A percentile compares a stretch with the other conserved stretches of the same genome.
Conservation (phyloP, 2,797 vertebrate genomes). For the Megaceryle alcyon region DNA sequence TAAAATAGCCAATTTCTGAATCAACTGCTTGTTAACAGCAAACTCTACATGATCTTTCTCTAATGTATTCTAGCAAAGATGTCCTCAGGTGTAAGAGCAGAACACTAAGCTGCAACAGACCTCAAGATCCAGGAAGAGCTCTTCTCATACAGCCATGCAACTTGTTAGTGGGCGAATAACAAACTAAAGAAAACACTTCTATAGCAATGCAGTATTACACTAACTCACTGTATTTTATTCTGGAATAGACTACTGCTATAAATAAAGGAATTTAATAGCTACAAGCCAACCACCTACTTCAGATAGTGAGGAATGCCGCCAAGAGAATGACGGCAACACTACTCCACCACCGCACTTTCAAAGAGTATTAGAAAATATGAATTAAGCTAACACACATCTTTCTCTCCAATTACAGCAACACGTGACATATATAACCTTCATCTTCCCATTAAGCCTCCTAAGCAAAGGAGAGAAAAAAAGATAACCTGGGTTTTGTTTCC, state of each 20-base stretch:
- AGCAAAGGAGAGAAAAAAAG: neutral
- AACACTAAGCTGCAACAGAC: neutral
- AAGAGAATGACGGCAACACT: neutral
- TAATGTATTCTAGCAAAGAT: neutral
- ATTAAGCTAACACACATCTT: neutral
- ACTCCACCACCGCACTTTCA: neutral
- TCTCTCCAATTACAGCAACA: neutral
- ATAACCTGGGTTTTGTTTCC: neutral
- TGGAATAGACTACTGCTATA: slow-evolving; percentile 18
- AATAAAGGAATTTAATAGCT: slow-evolving; percentile 37
- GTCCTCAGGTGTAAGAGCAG: neutral
- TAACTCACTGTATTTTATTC: neutral
- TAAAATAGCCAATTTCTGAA: neutral
- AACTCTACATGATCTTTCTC: neutral
- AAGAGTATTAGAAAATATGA: neutral
- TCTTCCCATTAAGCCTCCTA: neutral
- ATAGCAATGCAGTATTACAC: neutral
- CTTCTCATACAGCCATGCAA: neutral
- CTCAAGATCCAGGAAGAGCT: neutral
- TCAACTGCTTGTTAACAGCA: neutral
- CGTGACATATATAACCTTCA: neutral
- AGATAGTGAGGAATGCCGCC: slow-evolving; percentile 9
- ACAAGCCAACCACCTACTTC: slow-evolving; percentile 28
- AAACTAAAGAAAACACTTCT: neutral
- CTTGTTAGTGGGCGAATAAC: neutral